These are phyloP conservation scores for Hydrotaea cyrtoneurina DNA, from an alignment of 2,888 invertebrate genomes.

Conservation along the genomic window DNA sequence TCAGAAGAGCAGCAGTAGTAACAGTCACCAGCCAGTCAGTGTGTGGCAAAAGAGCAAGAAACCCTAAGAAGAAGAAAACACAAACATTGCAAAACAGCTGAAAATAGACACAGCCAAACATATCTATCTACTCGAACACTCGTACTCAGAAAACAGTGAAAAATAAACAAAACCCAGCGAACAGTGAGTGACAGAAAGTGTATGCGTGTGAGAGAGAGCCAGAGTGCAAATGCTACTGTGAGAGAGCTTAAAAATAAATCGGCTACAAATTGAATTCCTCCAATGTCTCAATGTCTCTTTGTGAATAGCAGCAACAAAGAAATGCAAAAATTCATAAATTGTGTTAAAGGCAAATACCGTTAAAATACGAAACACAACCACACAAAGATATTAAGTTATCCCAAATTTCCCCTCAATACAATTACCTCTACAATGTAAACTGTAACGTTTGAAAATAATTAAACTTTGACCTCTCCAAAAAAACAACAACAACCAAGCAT, in stretches of 20 bases:
- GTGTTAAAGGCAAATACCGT: constrained; percentile 54
- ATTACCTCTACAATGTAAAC: constrained; percentile 52
- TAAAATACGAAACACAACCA: background rate
- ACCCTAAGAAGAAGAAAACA: background rate
- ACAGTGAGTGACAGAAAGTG: background rate
- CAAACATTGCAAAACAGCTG: constrained; percentile 49
- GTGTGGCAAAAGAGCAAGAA: constrained; percentile 3
- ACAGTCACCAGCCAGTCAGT: constrained; percentile 15
- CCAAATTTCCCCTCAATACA: background rate
- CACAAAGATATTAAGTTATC: background rate
- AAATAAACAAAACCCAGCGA: constrained; percentile 15
- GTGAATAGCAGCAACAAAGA: constrained; percentile 25
- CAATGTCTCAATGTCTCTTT: constrained; percentile 50
- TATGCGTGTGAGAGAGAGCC: background rate
- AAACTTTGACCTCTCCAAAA: constrained; percentile 14
- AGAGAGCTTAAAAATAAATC: constrained; percentile 13
- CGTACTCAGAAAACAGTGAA: background rate
- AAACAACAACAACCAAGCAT: background rate
- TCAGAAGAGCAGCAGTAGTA: constrained; percentile 27
- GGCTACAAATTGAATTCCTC: constrained; percentile 25
- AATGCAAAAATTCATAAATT: constrained; percentile 36
- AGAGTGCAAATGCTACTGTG: background rate
- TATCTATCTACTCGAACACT: background rate
- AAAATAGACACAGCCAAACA: constrained; percentile 39
- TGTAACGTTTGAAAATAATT: constrained; percentile 18